Evolutionary conservation across 2,797 vertebrate genomes (phyloP), one percentile per base, ranked within the genome.

Genomic region (Valencia hispanica): DNA sequence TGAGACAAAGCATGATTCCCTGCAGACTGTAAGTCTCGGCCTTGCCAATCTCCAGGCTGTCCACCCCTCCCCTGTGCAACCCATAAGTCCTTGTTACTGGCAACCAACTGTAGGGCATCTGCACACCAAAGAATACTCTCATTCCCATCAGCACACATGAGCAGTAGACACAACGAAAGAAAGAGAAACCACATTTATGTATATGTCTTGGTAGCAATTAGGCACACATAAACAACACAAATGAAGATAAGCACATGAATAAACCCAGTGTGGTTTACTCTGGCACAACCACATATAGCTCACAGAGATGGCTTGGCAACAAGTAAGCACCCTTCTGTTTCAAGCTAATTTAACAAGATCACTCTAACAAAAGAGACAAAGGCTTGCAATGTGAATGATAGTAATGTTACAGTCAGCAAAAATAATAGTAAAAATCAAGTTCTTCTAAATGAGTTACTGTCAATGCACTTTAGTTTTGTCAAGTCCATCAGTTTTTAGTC

Each of bases 271-370:
- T 88, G 15, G 27, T 84, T 83, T 78, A 89, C 82, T 74, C 80
- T 84, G 81, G 78, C 71, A 0, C 65, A 63, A 59, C 61, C 65
- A 69, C 73, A 77, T 25, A 79, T 55, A 75, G 82, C 75, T 82
- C 57, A 76, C 75, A 61, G 22, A 74, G 81, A 86, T 74, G 47
- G 70, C 80, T 85, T 93, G 93, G 90, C 91, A 91, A 81, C 25
- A 45, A 88, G 91, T 92, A 92, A 93, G 89, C 82, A 70, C 79
- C 93, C 93, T 91, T 94, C 94, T 94, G 92, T 92, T 93, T 87
- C 70, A 57, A 88, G 79, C 92, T 93, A 90, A 94, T 94, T 93
- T 91, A 93, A 92, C 92, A 93, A 88, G 88, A 86, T 91, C 87
- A 73, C 87, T 89, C 87, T 92, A 91, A 92, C 94, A 93, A 93